Conservation (phyloP, 2,113 vertebrate genomes). For the Chaetura pelagica region DNA sequence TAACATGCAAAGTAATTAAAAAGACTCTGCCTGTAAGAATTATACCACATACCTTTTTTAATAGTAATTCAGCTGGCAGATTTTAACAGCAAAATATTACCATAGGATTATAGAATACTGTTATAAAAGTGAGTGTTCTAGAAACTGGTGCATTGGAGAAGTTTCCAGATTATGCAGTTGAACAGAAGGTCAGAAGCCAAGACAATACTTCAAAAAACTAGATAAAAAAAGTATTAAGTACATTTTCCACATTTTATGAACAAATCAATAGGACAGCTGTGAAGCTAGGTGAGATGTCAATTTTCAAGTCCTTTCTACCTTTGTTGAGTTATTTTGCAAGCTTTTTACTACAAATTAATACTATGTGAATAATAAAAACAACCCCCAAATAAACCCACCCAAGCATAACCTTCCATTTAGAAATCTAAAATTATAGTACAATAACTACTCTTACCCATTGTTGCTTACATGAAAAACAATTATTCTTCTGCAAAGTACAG, state of each 20-base stretch:
- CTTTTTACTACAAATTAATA: not conserved
- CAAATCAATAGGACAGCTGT: not conserved
- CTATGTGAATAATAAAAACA: not conserved
- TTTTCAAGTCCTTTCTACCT: not conserved
- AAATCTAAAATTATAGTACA: not conserved
- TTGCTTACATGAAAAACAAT: not conserved
- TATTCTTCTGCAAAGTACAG: not conserved
- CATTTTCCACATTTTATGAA: not conserved
- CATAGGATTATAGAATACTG: not conserved
- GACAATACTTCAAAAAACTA: not conserved
- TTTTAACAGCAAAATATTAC: not conserved
- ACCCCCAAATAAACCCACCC: accelerated
- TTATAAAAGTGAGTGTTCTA: not conserved
- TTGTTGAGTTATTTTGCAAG: not conserved
- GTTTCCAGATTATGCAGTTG: not conserved
- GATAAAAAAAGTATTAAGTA: not conserved
- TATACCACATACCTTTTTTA: not conserved
- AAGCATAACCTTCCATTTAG: not conserved
- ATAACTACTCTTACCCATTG: not conserved
- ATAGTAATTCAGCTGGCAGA: not conserved
- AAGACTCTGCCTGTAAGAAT: not conserved
- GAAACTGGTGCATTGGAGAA: not conserved
- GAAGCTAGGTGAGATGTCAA: not conserved
- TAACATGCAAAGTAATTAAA: not conserved
- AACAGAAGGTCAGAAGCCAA: not conserved